phyloP scores from a whole-genome alignment of 2,113 vertebrate species.

The Orthonyx spaldingii region DNA sequence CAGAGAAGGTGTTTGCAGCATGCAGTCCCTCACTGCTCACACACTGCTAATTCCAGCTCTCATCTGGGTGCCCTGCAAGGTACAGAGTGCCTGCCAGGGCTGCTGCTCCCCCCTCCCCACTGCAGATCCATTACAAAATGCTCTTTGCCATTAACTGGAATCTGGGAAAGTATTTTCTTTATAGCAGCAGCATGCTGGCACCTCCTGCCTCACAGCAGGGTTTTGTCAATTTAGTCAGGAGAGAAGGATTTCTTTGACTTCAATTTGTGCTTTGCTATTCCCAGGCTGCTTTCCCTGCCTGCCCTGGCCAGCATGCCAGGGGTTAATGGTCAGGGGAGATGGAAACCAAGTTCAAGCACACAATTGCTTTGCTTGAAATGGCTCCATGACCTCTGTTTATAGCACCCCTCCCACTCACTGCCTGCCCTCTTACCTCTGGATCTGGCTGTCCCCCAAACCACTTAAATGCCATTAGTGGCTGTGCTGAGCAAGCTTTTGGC shows the following conservation, averaged over 20 bases:
- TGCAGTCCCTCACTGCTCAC: not conserved
- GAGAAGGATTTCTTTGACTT: not conserved
- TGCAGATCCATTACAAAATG: not conserved
- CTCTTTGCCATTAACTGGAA: not conserved
- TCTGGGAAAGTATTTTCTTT: not conserved
- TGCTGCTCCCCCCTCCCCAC: not conserved
- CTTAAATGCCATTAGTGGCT: conserved; percentile 25
- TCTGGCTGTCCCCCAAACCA: conserved; percentile 12
- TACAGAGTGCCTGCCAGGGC: not conserved
- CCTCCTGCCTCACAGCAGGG: not conserved
- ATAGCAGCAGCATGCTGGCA: not conserved
- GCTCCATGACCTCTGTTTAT: conserved; percentile 16
- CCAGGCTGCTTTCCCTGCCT: not conserved
- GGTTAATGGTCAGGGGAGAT: conserved; percentile 25
- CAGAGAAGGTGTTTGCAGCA: not conserved
- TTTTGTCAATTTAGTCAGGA: not conserved
- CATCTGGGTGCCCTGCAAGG: not conserved
- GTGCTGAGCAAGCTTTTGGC: conserved; percentile 35
- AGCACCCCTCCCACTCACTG: not conserved
- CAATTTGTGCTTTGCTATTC: not conserved
- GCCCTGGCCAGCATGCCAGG: not conserved
- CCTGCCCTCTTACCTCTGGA: conserved; percentile 32
- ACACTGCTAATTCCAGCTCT: not conserved
- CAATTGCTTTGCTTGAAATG: not conserved
- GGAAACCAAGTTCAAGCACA: not conserved